Conservation (phyloP, 2,113 vertebrate genomes). For the Larimichthys crocea region DNA sequence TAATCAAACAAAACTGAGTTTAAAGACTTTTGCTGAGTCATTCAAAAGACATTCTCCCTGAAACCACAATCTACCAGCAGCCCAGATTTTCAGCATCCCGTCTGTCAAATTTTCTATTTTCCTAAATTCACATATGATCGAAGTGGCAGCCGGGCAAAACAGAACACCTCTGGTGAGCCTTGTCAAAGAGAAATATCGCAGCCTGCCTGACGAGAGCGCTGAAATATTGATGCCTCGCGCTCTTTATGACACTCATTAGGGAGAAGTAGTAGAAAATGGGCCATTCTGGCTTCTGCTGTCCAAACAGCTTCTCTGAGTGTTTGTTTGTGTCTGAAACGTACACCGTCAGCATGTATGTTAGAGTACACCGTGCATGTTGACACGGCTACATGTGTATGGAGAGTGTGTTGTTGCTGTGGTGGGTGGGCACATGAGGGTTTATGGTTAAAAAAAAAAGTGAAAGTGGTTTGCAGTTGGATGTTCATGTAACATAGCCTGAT, state of each 20-base stretch:
- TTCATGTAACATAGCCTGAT: neutral
- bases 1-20: neutral
- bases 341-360: neutral
- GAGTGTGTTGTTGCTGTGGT: conserved; percentile 18
- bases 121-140: conserved; percentile 22
- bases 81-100: neutral
- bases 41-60: neutral
- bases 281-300: conserved; percentile 53
- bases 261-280: conserved; percentile 65
- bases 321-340: conserved; percentile 33
- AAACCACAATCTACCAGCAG: conserved; percentile 4
- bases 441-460: neutral
- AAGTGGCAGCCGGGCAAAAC: conserved; percentile 47
- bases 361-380: neutral
- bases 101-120: conserved; percentile 15
- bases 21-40: conserved; percentile 14
- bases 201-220: conserved; percentile 48
- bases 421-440: conserved; percentile 6
- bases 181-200: conserved; percentile 68
- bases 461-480: conserved; percentile 4
- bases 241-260: conserved; percentile 71
- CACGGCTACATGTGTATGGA: conserved; percentile 27
- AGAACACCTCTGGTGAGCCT: conserved; percentile 65
- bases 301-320: conserved; percentile 50
- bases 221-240: conserved; percentile 76